Conservation (phyloP, 2,113 vertebrate species). For the Anoplopoma fimbria region DNA sequence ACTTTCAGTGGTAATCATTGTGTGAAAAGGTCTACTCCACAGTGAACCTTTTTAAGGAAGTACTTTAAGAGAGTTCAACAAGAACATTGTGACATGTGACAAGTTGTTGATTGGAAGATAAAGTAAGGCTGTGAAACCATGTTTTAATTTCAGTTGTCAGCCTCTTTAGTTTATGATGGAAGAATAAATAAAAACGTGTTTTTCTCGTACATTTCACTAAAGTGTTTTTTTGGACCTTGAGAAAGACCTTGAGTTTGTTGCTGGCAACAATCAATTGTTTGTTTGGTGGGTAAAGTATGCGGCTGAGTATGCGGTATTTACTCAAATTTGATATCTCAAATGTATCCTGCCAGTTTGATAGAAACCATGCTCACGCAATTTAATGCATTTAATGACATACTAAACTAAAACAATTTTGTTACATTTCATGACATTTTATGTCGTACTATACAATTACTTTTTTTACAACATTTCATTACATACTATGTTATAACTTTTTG, state of each 20-base stretch:
- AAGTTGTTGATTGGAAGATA: neutral
- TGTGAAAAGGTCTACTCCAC: neutral
- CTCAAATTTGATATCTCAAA: too few species aligned
- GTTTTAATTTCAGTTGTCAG: neutral
- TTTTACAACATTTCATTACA: too few species aligned
- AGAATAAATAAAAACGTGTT: neutral
- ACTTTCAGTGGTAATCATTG: too few species aligned
- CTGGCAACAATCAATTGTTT: neutral
- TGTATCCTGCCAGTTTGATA: neutral
- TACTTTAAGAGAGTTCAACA: neutral
- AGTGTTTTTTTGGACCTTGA: slow-evolving; percentile 32
- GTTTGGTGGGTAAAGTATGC: neutral
- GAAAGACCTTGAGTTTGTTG: slow-evolving; percentile 20
- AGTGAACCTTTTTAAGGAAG: neutral
- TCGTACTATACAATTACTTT: too few species aligned
- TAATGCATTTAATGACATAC: too few species aligned
- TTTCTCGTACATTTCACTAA: neutral
- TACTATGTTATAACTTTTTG: too few species aligned
- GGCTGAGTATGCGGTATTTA: neutral
- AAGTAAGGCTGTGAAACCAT: neutral
- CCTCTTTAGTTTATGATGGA: neutral
- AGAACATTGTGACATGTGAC: neutral
- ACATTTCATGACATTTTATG: too few species aligned
- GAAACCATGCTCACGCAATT: neutral
- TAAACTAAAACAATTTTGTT: too few species aligned